Evolutionary conservation across 2,113 vertebrate species (phyloP).

Genomic region (Terrapene triunguis): DNA sequence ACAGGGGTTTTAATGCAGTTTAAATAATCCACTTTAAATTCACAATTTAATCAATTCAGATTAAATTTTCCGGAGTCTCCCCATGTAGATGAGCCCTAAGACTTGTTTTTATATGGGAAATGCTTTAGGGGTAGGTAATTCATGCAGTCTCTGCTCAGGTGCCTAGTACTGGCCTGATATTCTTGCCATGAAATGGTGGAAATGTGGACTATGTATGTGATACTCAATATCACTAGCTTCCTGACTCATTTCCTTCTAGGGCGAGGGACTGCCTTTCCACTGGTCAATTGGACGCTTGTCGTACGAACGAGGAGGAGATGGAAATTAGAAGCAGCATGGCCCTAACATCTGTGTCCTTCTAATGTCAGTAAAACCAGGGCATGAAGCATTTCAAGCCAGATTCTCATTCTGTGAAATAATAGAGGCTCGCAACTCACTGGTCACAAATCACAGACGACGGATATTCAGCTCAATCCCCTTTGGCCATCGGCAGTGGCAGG

Average conservation of each 20-base stretch:
- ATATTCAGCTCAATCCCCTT: constrained; percentile 48
- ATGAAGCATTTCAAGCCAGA: not conserved
- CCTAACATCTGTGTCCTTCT: constrained; percentile 42
- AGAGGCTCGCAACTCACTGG: constrained; percentile 24
- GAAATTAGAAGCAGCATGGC: not conserved
- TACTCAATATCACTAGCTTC: not conserved
- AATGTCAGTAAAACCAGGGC: constrained; percentile 32
- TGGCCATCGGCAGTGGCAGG: constrained; percentile 21
- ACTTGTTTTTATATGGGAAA: not conserved
- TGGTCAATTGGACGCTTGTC: not conserved
- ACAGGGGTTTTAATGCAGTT: no score
- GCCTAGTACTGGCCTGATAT: not conserved
- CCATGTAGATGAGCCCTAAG: no score
- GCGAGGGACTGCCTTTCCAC: not conserved
- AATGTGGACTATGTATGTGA: not conserved
- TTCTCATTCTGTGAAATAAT: not conserved
- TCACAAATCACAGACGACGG: constrained; percentile 48
- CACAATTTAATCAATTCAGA: no score
- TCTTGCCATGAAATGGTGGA: rapidly evolving
- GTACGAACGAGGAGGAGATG: not conserved
- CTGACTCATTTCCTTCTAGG: not conserved
- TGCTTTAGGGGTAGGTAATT: not conserved
- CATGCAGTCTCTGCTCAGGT: not conserved
- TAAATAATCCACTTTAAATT: no score
- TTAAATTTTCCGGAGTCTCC: no score